Conservation (phyloP, 2,888 invertebrate genomes). For the Pasiphila rectangulata region DNA sequence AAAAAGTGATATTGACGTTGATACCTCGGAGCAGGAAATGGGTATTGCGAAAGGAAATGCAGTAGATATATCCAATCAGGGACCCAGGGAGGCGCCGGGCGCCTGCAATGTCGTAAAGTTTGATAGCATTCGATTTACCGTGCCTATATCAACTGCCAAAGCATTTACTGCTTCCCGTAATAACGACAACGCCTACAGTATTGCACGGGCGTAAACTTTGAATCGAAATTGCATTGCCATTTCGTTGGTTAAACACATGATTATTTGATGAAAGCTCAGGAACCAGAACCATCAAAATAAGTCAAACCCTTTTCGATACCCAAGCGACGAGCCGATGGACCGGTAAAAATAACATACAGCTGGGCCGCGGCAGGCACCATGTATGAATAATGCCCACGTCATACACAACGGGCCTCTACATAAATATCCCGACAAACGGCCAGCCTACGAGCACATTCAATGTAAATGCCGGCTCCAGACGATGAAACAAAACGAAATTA, state of each 20-base stretch:
- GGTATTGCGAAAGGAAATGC: slow-evolving; percentile 62
- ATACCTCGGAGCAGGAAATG: slow-evolving; percentile 60
- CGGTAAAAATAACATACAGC: slow-evolving; percentile 75
- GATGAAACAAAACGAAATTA: slow-evolving; percentile 79
- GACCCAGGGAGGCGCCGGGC: slow-evolving; percentile 51
- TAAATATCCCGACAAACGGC: slow-evolving; percentile 74
- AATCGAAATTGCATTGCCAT: slow-evolving; percentile 15
- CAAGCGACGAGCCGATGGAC: slow-evolving; percentile 65
- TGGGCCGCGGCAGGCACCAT: slow-evolving; percentile 60
- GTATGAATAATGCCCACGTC: slow-evolving; percentile 79
- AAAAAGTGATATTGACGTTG: slow-evolving; percentile 31
- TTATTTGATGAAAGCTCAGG: slow-evolving; percentile 26
- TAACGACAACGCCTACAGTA: slow-evolving; percentile 37
- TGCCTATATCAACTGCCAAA: slow-evolving; percentile 34
- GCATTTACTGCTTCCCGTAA: slow-evolving; percentile 36
- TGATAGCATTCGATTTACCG: slow-evolving; percentile 61
- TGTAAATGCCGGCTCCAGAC: slow-evolving; percentile 78
- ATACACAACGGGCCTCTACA: slow-evolving; percentile 73
- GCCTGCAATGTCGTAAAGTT: slow-evolving; percentile 68
- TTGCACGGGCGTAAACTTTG: slow-evolving; percentile 23
- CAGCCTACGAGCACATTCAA: slow-evolving; percentile 78
- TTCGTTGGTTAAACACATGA: slow-evolving; percentile 15
- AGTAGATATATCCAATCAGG: slow-evolving; percentile 60
- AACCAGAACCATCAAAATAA: slow-evolving; percentile 24
- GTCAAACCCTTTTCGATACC: slow-evolving; percentile 40